These are phyloP conservation scores for Campoplex nolae DNA, from an alignment of 2,888 invertebrate genomes.

Conservation along the genomic window DNA sequence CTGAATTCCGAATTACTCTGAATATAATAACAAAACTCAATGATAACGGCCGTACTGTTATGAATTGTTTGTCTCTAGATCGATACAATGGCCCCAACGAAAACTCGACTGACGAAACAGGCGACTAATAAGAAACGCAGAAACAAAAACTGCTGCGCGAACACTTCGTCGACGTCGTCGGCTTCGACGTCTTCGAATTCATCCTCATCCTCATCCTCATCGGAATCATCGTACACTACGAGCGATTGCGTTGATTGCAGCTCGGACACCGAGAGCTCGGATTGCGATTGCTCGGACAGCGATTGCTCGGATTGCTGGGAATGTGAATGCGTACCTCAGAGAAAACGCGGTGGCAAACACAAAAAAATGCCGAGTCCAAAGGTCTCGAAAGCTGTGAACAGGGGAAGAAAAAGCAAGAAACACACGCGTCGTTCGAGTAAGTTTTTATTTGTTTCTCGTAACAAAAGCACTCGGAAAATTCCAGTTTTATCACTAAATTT, in stretches of 20 bases:
- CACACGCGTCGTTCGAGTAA: slow-evolving; percentile 61
- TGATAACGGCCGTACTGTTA: not conserved
- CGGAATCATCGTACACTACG: slow-evolving; percentile 49
- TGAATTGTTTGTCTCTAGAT: slow-evolving; percentile 25
- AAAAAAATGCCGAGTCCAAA: slow-evolving; percentile 35
- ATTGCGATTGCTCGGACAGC: slow-evolving; percentile 47
- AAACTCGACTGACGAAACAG: not conserved
- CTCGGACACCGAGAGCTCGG: slow-evolving; percentile 50
- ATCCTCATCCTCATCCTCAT: slow-evolving; percentile 22
- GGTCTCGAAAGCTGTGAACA: slow-evolving; percentile 23
- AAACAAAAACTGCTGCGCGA: slow-evolving; percentile 40
- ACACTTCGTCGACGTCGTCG: slow-evolving; percentile 44
- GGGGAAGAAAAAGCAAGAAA: slow-evolving; percentile 56
- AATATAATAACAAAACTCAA: not conserved
- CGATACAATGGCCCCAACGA: slow-evolving; percentile 56
- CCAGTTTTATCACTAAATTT: not conserved
- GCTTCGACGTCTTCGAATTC: not conserved
- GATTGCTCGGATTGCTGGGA: slow-evolving; percentile 61
- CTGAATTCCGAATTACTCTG: too few relatives aligned
- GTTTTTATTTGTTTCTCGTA: slow-evolving; percentile 32
- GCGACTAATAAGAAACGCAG: slow-evolving; percentile 28
- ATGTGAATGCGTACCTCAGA: slow-evolving; percentile 39
- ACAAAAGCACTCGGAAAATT: not conserved
- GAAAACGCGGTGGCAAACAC: slow-evolving; percentile 60
- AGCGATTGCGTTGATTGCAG: slow-evolving; percentile 15